Evolutionary conservation across 2,797 vertebrate species (phyloP), one percentile per base, ranked within the genome.

Genomic region (Brotogeris chrysoptera): DNA sequence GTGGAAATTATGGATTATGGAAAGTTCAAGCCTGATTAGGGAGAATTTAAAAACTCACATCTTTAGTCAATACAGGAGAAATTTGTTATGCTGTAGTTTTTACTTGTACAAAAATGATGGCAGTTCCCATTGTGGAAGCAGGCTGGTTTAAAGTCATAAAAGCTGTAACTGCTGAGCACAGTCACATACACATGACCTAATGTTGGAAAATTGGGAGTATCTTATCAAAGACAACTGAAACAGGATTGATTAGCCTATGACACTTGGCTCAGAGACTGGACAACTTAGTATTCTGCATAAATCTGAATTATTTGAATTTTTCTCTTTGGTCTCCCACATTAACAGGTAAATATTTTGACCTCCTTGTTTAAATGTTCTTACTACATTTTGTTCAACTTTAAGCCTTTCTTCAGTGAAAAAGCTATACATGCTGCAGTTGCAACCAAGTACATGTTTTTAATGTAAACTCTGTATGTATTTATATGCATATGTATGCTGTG

Each of bases 361-460:
- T 91, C 76, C 8, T 80, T 39, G 94, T 78, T 86, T 43, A 52
- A 76, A 90, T 3, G 2, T 68, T 74, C 93, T 94, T 66, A 21
- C 30, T 88, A n/a, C 65, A 41, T 79, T 86, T 87, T 87, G 43
- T 93, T 93, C 57, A 74, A 28, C 66, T 88, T 93, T 57, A 90
- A 92, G 53, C n/a, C 57, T 93, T 94, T 96, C 53, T 89, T 66
- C 85, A 47, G 81, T 93, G 77, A 83, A 96, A 91, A 93, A 92
- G 70, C 79, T 97, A 92, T 77, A 74, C 63, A 24, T 91, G 77
- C 16, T 90, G 66, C 82, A 65, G 89, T 91, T 92, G 80, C 91
- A 97, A 66, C 78, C 79, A 96, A 90, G 90, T 55, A 83, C 13
- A n/a, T 92, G 27, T 87, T 46, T 94, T 94, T 93, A 34, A 80